A percentile compares a stretch with the other conserved stretches of the same genome.
These are phyloP conservation scores for Drosophila ananassae DNA, from an alignment of 1,140 invertebrate species.

Conservation along the genomic window DNA sequence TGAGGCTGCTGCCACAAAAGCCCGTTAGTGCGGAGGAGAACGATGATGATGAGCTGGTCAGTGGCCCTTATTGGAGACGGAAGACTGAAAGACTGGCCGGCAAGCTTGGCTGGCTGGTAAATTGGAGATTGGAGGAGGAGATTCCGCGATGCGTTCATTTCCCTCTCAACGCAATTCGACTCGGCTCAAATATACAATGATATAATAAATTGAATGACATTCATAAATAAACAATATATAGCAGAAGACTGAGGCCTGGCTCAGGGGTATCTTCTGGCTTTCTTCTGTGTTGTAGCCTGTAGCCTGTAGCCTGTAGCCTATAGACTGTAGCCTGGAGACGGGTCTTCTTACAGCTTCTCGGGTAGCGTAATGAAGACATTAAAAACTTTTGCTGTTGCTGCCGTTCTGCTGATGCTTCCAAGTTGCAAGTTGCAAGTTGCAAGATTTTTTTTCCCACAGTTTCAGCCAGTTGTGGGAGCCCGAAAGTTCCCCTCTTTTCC, in stretches of 20 bases:
- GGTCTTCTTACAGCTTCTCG: slow-evolving; percentile 19
- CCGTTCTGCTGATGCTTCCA: not conserved
- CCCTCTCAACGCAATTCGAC: slow-evolving; percentile 59
- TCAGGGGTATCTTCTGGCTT: not conserved
- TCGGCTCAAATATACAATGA: slow-evolving; percentile 77
- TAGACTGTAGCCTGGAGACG: not conserved
- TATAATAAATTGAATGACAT: slow-evolving; percentile 83
- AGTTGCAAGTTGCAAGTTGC: too few species aligned
- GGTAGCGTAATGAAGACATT: slow-evolving; percentile 75
- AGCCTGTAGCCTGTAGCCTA: not conserved
- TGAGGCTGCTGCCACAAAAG: slow-evolving; percentile 64
- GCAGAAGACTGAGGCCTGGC: slow-evolving; percentile 22
- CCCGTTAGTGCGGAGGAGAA: slow-evolving; percentile 57
- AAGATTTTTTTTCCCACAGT: slow-evolving; percentile 41
- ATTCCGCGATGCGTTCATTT: slow-evolving; percentile 68
- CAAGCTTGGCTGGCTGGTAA: not conserved
- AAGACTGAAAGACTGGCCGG: slow-evolving; percentile 1
- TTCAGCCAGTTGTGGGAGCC: slow-evolving; percentile 37
- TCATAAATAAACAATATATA: slow-evolving; percentile 82
- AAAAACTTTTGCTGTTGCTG: slow-evolving; percentile 31
- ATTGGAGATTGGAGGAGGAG: not conserved
- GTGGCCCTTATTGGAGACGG: slow-evolving; percentile 54
- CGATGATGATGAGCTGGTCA: slow-evolving; percentile 58
- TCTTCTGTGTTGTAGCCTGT: not conserved
- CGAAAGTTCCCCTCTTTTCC: slow-evolving; percentile 7